These are phyloP conservation scores for Sebastes kiyomatsui DNA, from an alignment of 2,797 vertebrate species.

Conservation along the genomic window DNA sequence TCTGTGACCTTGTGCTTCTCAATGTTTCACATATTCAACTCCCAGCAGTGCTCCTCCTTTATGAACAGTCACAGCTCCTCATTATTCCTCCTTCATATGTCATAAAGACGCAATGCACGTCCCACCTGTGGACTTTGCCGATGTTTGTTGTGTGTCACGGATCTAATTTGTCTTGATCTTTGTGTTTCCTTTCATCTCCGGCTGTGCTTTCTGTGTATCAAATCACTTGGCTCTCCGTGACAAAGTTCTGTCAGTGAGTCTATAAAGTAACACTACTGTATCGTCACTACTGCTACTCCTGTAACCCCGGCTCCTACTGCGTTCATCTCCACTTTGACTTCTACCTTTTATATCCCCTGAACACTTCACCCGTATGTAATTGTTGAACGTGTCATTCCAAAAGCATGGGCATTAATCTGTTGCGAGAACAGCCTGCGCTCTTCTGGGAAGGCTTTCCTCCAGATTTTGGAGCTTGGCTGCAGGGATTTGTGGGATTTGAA, in stretches of 20 bases:
- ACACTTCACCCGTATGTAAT: background rate
- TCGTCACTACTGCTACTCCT: background rate
- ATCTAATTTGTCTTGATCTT: constrained; percentile 27
- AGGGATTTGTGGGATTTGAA: constrained; percentile 5
- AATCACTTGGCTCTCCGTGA: background rate
- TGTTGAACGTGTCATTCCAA: background rate
- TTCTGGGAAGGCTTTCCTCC: background rate
- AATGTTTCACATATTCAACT: constrained; percentile 30
- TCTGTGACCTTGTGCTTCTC: constrained; percentile 52
- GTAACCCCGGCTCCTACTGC: background rate
- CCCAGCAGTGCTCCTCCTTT: background rate
- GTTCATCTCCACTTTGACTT: background rate
- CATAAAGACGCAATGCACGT: background rate
- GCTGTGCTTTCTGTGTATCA: background rate
- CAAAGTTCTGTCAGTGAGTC: constrained; percentile 14
- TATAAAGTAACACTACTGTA: background rate
- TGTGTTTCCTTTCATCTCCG: constrained; percentile 26
- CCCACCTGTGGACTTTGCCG: constrained; percentile 17
- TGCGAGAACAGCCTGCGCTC: background rate
- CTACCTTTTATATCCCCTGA: background rate
- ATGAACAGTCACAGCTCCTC: constrained; percentile 14
- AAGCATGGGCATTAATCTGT: background rate
- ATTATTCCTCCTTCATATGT: constrained; percentile 24
- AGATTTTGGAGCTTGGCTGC: background rate
- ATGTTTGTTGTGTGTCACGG: background rate